Evolutionary conservation across 2,797 vertebrate genomes (phyloP).

Genomic region (Poeciliopsis presidionis): DNA sequence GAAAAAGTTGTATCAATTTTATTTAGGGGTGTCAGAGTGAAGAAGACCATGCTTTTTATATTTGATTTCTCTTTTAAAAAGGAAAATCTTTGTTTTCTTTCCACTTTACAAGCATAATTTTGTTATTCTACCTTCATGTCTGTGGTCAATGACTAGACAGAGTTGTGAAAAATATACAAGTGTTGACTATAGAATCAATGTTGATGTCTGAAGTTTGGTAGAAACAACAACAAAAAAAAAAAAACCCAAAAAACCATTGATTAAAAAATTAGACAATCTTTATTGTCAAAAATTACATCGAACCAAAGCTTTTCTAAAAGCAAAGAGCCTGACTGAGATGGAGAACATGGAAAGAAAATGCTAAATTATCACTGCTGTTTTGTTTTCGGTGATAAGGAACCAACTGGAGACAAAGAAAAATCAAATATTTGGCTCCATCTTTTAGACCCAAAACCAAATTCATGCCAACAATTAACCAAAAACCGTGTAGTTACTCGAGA

Average conservation of each 20-base stretch:
- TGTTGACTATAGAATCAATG: background rate
- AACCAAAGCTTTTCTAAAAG: constrained; percentile 29
- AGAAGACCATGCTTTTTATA: background rate
- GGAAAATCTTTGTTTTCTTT: background rate
- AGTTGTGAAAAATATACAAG: background rate
- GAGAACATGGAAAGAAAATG: background rate
- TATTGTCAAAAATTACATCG: constrained; percentile 65
- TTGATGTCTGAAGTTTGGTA: background rate
- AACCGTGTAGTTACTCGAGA: background rate
- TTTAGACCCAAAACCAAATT: constrained; percentile 3
- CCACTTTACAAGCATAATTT: background rate
- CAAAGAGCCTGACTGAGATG: constrained; percentile 2
- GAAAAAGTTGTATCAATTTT: background rate
- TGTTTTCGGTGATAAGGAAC: constrained; percentile 22
- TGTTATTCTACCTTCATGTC: background rate
- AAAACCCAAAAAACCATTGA: background rate
- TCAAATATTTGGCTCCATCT: background rate
- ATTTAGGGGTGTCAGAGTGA: background rate
- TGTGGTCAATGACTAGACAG: background rate
- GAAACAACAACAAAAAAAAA: background rate
- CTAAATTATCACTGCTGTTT: constrained; percentile 13
- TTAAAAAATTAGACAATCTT: constrained; percentile 55
- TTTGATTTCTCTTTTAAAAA: background rate
- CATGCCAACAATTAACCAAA: constrained; percentile 16
- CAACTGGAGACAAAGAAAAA: background rate